A percentile compares a stretch with the other conserved stretches of the same genome.
These are phyloP conservation scores for Haliclystus octoradiatus DNA, from an alignment of 30 jellyfish, hydroid and myxozoan genomes.

Conservation along the genomic window DNA sequence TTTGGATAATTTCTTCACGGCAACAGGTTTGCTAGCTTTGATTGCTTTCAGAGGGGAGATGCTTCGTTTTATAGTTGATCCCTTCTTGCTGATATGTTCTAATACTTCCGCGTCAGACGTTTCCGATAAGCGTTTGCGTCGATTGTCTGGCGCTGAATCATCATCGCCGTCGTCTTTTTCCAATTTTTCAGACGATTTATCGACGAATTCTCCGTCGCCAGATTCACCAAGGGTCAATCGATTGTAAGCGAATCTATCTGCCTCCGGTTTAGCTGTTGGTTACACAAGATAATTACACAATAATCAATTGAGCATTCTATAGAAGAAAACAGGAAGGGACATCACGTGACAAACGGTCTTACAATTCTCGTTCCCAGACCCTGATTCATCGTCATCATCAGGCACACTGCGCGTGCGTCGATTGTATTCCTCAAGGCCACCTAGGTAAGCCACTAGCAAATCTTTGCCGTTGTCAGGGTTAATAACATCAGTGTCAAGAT, in stretches of 20 bases:
- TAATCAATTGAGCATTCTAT: neutral
- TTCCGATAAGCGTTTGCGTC: neutral
- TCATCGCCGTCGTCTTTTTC: constrained; percentile 18
- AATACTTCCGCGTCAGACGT: neutral
- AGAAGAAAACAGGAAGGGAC: neutral
- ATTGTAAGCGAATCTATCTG: constrained; percentile 52
- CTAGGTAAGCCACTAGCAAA: constrained; percentile 66
- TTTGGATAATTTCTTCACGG: too few relatives aligned
- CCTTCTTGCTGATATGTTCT: neutral
- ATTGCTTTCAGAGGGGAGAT: neutral
- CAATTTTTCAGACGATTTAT: constrained; percentile 33
- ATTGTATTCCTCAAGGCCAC: constrained; percentile 69
- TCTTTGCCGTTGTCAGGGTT: constrained; percentile 91
- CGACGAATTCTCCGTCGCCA: constrained; percentile 90
- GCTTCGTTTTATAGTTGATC: neutral
- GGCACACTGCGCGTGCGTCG: constrained; percentile 84
- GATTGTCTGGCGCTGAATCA: constrained; percentile 8
- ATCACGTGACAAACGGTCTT: too few relatives aligned
- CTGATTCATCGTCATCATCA: constrained; percentile 81
- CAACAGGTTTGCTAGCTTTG: neutral
- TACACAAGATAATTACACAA: too few relatives aligned
- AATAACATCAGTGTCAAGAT: constrained; percentile 54
- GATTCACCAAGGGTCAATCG: constrained; percentile 77
- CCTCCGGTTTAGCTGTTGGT: neutral
- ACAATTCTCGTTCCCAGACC: neutral